phyloP scores from a whole-genome alignment of 2,113 vertebrate species.

The Percopsis transmontana region DNA sequence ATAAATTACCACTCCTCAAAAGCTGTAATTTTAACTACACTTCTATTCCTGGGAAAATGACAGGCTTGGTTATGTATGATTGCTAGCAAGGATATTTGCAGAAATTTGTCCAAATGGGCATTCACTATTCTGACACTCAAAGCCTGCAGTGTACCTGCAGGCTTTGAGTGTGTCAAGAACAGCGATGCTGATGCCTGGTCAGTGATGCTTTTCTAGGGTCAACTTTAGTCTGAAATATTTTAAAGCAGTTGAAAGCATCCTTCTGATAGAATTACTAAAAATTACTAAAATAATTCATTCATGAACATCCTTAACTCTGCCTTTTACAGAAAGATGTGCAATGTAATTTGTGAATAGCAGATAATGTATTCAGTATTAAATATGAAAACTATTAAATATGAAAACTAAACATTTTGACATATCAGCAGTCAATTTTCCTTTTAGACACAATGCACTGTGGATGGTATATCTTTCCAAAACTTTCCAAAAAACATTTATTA shows the following conservation, averaged over 20 bases:
- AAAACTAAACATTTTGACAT: too few relatives aligned
- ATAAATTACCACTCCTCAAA: conserved; percentile 75
- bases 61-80: conserved; percentile 72
- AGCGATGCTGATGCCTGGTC: too few relatives aligned
- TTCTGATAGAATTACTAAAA: not conserved
- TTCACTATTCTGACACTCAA: conserved; percentile 37
- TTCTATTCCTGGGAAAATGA: conserved; percentile 82
- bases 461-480: conserved; percentile 12
- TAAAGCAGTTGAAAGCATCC: not conserved
- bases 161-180: too few relatives aligned
- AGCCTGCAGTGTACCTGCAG: too few relatives aligned
- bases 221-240: not conserved
- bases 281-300: not conserved
- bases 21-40: conserved; percentile 80
- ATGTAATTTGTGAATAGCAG: not conserved
- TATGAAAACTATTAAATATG: too few relatives aligned
- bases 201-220: too few relatives aligned
- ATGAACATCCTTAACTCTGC: not conserved
- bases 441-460: too few relatives aligned
- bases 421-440: not conserved
- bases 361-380: not conserved
- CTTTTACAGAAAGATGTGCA: not conserved
- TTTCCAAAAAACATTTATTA: conserved; percentile 36
- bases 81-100: conserved; percentile 71
- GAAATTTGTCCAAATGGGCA: conserved; percentile 61